Evolutionary conservation across 2,888 invertebrate genomes (phyloP), one percentile per base, ranked within the genome.

Genomic region (Ichneumoninae sp.): DNA sequence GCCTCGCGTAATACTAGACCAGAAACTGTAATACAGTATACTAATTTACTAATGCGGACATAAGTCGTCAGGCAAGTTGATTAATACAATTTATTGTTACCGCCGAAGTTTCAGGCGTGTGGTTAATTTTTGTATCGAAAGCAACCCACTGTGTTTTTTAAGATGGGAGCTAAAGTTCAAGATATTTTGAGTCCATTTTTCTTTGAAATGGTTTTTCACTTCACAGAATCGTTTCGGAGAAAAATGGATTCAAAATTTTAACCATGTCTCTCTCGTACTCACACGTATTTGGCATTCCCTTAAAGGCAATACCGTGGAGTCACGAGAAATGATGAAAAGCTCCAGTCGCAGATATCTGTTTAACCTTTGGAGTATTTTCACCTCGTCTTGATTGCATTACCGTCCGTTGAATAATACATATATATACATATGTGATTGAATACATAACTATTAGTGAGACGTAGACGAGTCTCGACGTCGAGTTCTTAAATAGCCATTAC

Each of bases 21-120:
- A 0, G 40, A 40, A 36, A 62, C 4, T 33, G n/a, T 33, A 7
- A 30, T 33, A 7, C 30, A 62, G 62, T 62, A 62, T 16, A 16
- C 62, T 62, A 62, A 62, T 62, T 62, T 62, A 33, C 62, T 33
- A 33, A 62, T n/a, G 16, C 62, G 62, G 2, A 62, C 16, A 33
- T 33, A n/a, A 33, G 30, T 33, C 62, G 62, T 62, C n/a, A 16
- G 33, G 22, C 16, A 26, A 57, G 4, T 13, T 0, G 13, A 26
- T 26, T 57, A 8, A 13, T 13, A 4, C 57, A 13, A 22, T 26
- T 26, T 57, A 26, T 57, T 57, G 3, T 13, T 57, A 0, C 26
- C 26, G 22, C 26, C 1, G 57, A 26, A 57, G 26, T 26, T 47
- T 57, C 26, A 13, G 57, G 13, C 13, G 26, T 10, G 13, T 10